Evolutionary conservation across 2,888 invertebrate species (phyloP).

Genomic region (Rotaria socialis): DNA sequence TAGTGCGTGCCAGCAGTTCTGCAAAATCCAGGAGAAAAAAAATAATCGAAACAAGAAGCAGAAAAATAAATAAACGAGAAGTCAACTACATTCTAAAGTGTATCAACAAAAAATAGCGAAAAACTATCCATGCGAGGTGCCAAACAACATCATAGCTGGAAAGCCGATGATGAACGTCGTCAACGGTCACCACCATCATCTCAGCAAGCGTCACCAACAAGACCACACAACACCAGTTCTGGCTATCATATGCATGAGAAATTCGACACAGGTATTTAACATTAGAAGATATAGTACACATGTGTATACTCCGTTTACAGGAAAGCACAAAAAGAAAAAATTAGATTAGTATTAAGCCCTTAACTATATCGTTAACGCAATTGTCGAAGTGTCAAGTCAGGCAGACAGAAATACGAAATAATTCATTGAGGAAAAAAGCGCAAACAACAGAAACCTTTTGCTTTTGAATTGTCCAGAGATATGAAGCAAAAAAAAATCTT

Average conservation of each 20-base stretch:
- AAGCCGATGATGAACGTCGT: slow-evolving; percentile 11
- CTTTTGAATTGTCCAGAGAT: neutral
- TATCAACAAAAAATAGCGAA: neutral
- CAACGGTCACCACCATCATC: neutral
- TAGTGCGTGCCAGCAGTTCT: neutral
- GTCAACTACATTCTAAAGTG: neutral
- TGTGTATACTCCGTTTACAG: neutral
- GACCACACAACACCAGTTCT: neutral
- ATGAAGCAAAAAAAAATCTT: neutral
- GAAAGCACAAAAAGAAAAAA: no score
- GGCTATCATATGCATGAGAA: neutral
- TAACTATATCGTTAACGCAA: neutral
- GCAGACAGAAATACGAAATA: neutral
- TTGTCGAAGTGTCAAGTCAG: neutral
- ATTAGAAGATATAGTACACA: neutral
- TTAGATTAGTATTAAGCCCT: no score
- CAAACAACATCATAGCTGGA: slow-evolving; percentile 28
- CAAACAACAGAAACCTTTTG: neutral
- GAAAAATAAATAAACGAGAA: neutral
- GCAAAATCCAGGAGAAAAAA: neutral
- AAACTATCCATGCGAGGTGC: neutral
- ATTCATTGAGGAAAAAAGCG: neutral
- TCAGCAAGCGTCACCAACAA: neutral
- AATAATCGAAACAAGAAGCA: neutral
- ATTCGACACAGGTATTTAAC: neutral